These are phyloP conservation scores for Pygmarrhopalites habei DNA, from an alignment of 1,140 invertebrate species.

Conservation along the genomic window DNA sequence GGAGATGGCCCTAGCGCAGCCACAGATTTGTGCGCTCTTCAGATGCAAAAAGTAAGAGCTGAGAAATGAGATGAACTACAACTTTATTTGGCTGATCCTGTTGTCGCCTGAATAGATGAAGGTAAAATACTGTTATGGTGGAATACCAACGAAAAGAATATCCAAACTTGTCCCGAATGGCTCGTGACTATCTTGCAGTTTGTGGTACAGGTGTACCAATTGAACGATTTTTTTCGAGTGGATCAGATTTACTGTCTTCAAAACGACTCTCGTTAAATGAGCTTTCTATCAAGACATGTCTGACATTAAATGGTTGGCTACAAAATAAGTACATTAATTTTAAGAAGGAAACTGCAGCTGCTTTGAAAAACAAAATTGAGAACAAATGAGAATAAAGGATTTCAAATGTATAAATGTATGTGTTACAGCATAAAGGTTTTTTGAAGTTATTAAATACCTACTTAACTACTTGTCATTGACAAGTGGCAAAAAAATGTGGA, in stretches of 20 bases:
- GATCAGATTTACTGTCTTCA: slow-evolving; percentile 3
- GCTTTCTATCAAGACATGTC: background rate
- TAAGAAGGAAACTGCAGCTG: no score
- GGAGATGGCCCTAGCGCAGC: background rate
- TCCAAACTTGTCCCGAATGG: slow-evolving; percentile 12
- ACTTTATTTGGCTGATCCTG: background rate
- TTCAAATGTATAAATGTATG: no score
- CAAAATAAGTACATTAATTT: no score
- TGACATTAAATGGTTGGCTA: background rate
- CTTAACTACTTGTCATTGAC: no score
- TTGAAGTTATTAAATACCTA: no score
- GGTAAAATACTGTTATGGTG: background rate
- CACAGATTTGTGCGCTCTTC: background rate
- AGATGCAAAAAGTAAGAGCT: background rate
- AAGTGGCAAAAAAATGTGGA: no score
- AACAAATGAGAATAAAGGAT: no score
- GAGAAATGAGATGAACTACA: background rate
- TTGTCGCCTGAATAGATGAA: background rate
- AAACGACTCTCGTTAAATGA: background rate
- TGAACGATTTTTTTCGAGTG: slow-evolving; percentile 12
- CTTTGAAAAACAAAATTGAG: no score
- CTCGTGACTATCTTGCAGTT: slow-evolving; percentile 8
- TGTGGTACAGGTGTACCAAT: slow-evolving; percentile 11
- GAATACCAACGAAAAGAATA: background rate
- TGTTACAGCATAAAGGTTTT: no score